Percentiles rank a stretch among this genome's conserved stretches.
phyloP scores from a whole-genome alignment of 1,140 invertebrate genomes.

The Micrasema longulum region DNA sequence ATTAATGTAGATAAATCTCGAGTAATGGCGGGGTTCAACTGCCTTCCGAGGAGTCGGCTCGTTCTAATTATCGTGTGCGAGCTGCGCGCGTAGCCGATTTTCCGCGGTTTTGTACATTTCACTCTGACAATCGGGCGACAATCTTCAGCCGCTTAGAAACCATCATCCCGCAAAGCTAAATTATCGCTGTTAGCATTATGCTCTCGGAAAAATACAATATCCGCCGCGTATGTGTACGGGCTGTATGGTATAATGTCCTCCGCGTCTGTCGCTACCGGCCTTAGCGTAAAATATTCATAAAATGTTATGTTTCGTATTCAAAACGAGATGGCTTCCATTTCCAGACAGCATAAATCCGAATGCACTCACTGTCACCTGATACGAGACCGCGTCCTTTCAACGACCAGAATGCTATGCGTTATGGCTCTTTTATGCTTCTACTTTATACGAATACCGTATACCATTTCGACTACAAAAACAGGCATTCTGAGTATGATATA shows the following conservation, averaged over 20 bases:
- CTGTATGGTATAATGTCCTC: too few species aligned
- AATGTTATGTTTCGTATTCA: neutral
- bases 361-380: conserved; percentile 27
- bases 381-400: conserved; percentile 9
- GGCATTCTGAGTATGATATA: conserved; percentile 29
- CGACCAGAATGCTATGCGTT: conserved; percentile 13
- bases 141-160: too few species aligned
- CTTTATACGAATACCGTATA: neutral
- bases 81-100: conserved; percentile 15
- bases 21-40: conserved; percentile 37
- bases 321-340: neutral
- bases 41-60: conserved; percentile 28
- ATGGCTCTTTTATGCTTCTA: neutral
- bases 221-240: too few species aligned
- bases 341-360: conserved; percentile 20
- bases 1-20: conserved; percentile 47
- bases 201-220: too few species aligned
- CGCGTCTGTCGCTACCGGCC: neutral
- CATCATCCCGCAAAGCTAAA: too few species aligned
- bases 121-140: neutral
- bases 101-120: conserved; percentile 17
- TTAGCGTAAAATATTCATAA: neutral
- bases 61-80: conserved; percentile 14
- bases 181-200: too few species aligned
- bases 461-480: conserved; percentile 34